Percentiles rank a stretch among this genome's conserved stretches.
Conservation (phyloP, 2,113 vertebrate species). For the Cranoglanis bouderius region DNA sequence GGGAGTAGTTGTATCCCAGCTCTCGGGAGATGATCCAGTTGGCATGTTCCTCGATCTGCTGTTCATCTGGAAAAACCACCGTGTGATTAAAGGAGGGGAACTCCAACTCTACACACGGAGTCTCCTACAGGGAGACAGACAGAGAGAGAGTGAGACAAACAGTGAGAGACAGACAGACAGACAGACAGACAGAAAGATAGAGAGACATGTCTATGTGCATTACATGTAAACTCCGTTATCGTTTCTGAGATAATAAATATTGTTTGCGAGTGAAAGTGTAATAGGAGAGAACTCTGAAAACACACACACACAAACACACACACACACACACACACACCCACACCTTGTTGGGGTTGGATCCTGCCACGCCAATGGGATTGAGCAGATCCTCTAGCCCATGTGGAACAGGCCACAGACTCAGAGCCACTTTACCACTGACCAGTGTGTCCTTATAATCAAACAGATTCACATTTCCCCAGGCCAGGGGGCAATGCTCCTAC, state of each 20-base stretch:
- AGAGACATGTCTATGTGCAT: not conserved
- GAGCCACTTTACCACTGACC: constrained; percentile 61
- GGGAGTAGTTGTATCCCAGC: constrained; percentile 74
- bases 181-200: not conserved
- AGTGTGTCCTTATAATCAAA: constrained; percentile 64
- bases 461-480: constrained; percentile 65
- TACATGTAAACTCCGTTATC: not conserved
- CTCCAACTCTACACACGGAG: constrained; percentile 76
- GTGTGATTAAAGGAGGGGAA: constrained; percentile 76
- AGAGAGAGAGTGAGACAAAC: constrained; percentile 43
- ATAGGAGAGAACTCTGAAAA: not conserved
- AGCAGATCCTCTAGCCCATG: constrained; percentile 73
- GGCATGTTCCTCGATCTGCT: constrained; percentile 75
- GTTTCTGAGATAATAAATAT: not conserved
- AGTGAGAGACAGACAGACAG: constrained; percentile 4
- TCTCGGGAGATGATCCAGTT: constrained; percentile 77
- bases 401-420: constrained; percentile 68
- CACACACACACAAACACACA: constrained; percentile 17
- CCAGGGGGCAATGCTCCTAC: constrained; percentile 65
- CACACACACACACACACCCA: constrained; percentile 35
- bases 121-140: constrained; percentile 63
- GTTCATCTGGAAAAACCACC: constrained; percentile 72
- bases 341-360: constrained; percentile 61
- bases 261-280: not conserved
- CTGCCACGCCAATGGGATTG: constrained; percentile 65